Evolutionary conservation across 2,888 invertebrate genomes (phyloP), one percentile per base, ranked within the genome.

Genomic region (Diarsia rubi): DNA sequence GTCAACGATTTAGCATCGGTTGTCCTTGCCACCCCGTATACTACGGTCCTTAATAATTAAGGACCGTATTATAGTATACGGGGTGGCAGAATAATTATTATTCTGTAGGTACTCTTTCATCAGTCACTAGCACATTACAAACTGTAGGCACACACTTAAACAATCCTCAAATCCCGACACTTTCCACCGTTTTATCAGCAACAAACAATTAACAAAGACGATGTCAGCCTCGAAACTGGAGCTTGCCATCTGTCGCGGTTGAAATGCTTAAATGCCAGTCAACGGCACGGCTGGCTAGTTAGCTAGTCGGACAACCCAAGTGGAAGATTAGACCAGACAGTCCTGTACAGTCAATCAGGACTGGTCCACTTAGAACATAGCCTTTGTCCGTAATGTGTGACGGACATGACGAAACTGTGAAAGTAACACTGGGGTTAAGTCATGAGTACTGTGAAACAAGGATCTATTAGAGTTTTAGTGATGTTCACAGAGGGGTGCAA

Each of bases 291-390:
- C 47, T 45, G 42, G 60, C 27, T 57, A 63, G 74, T 76, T 67
- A 69, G 63, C 37, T 60, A 62, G 42, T 69, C 69, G 66, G 65
- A 47, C 68, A 52, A 78, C 64, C 66, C 65, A 72, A 76, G 75
- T 77, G 75, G 77, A 73, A 81, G 70, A 84, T 84, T 79, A 81
- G 57, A 68, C 69, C 69, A 42, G 49, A 65, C 60, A 69, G 47
- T 31, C 19, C 27, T 47, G 21, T 67, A 79, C 60, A 44, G 54
- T 57, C 69, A 79, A 83, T 83, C 80, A 71, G 31, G 24, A 31
- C 64, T 52, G 14, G 47, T 1, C 21, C 6, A 24, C 21, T 2
- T 49, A 54, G 12, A 63, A 24, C 42, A 42, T 14, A 16, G 52
- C n/a, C 27, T 65, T 54, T 82, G 83, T 47, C 12, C 16, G 11